These are phyloP conservation scores for Anisognathus igniventris DNA, from an alignment of 2,797 vertebrate genomes.

Conservation along the genomic window DNA sequence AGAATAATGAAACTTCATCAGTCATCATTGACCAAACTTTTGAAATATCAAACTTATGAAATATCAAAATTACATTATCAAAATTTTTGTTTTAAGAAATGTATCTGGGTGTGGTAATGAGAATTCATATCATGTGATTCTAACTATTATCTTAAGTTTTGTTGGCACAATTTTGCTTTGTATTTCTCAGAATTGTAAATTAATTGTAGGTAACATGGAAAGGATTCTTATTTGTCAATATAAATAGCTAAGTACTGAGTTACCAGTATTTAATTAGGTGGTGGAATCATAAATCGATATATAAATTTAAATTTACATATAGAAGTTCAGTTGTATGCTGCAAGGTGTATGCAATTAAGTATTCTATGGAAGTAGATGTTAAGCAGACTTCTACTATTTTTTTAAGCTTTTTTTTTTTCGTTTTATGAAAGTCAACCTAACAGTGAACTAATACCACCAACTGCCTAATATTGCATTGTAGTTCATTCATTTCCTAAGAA, in stretches of 20 bases:
- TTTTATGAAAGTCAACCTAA: neutral
- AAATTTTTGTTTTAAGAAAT: neutral
- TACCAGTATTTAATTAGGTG: neutral
- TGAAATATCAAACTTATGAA: neutral
- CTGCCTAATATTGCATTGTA: neutral
- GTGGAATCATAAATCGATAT: neutral
- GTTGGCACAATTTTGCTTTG: neutral
- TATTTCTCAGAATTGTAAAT: neutral
- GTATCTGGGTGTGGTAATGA: neutral
- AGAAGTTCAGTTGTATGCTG: neutral
- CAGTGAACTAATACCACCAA: neutral
- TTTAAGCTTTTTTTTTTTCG: neutral
- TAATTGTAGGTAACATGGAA: neutral
- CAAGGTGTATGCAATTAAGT: neutral
- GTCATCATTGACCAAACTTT: neutral
- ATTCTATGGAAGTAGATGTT: neutral
- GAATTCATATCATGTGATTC: fast-evolving
- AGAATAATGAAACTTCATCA: neutral
- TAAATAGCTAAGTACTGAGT: neutral
- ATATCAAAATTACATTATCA: neutral
- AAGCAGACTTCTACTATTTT: neutral
- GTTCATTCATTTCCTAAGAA: neutral
- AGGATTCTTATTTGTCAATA: neutral
- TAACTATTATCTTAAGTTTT: neutral
- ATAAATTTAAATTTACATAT: neutral